Conservation (phyloP, 2,797 vertebrate species). For the Phaenicophaeus curvirostris region DNA sequence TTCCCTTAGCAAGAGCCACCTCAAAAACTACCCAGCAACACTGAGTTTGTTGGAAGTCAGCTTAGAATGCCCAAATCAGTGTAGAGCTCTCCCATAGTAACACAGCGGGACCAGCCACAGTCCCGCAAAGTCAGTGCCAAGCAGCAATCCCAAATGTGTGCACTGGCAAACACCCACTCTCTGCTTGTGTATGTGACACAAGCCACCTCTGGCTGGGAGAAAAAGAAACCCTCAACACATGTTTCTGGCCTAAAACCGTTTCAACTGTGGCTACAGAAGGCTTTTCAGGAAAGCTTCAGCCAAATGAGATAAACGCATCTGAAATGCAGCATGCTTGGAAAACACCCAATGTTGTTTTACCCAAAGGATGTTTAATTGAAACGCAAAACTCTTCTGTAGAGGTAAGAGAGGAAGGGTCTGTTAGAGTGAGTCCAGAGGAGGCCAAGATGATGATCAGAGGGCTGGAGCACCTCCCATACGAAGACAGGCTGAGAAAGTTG, state of each 20-base stretch:
- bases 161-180: neutral
- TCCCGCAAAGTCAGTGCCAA: neutral
- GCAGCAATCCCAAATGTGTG: neutral
- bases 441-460: too few species aligned
- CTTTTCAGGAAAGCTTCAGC: slow-evolving; percentile 2
- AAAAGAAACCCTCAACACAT: neutral
- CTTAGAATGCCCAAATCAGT: neutral
- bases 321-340: neutral
- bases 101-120: neutral
- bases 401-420: neutral
- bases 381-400: neutral
- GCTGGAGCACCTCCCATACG: too few species aligned
- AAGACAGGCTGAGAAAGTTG: too few species aligned
- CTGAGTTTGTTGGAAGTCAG: neutral
- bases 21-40: neutral
- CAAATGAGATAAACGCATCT: neutral
- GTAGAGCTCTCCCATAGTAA: neutral
- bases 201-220: neutral
- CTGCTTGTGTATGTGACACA: neutral
- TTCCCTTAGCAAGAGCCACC: neutral
- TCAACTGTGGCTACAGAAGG: neutral
- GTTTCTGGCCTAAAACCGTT: neutral
- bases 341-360: neutral
- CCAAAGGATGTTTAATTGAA: neutral
- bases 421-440: too few species aligned